Evolutionary conservation across 92 coral and sea anemone genomes (phyloP).

Genomic region (Desmophyllum pertusum): DNA sequence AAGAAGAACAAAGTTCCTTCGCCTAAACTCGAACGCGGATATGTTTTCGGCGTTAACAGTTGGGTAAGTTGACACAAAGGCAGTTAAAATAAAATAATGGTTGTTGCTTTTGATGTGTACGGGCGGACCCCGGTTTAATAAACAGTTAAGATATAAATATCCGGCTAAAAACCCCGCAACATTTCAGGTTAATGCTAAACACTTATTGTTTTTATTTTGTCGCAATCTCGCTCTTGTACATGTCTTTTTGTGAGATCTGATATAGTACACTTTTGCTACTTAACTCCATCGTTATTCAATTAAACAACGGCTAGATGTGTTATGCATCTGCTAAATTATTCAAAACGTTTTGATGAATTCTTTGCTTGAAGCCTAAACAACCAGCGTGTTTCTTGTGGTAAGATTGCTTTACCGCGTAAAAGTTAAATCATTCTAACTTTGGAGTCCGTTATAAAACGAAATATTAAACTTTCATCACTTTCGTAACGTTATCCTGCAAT

Average conservation of each 20-base stretch:
- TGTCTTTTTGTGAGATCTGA: background rate
- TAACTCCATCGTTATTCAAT: constrained; percentile 17
- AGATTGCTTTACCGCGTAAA: background rate
- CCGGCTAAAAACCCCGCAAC: background rate
- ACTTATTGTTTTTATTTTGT: background rate
- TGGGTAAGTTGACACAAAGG: constrained; percentile 82
- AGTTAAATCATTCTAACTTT: constrained; percentile 6
- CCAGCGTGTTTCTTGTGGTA: background rate
- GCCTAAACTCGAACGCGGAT: constrained; percentile 67
- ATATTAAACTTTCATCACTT: background rate
- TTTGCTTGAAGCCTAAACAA: background rate
- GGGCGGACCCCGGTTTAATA: background rate
- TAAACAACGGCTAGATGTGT: background rate
- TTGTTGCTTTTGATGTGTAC: background rate
- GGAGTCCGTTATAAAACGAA: background rate
- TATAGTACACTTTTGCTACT: background rate
- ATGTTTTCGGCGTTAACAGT: constrained; percentile 96
- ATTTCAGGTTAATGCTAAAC: no score
- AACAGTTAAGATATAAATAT: constrained; percentile 8
- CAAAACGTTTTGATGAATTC: background rate
- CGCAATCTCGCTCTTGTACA: background rate
- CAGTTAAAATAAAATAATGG: background rate
- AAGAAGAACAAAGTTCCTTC: constrained; percentile 71
- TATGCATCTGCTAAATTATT: constrained; percentile 1
- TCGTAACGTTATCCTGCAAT: background rate